Percentiles rank a stretch among this genome's conserved stretches.
Evolutionary conservation across 1,140 invertebrate genomes (phyloP).

Genomic region (Habropoda laboriosa): DNA sequence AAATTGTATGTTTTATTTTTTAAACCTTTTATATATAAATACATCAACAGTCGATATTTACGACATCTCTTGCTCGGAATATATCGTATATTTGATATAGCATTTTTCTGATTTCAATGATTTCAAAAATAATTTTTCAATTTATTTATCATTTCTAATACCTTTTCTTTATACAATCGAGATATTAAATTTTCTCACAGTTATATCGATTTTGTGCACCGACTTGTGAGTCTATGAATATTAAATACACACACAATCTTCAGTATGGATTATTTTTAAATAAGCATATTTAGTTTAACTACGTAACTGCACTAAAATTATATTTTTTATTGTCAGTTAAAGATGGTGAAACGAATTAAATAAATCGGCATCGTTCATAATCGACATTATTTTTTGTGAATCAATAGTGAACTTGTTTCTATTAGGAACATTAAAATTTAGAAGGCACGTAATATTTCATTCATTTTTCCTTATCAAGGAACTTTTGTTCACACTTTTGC

Average conservation of each 20-base stretch:
- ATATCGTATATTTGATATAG: neutral
- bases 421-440: conserved; percentile 63
- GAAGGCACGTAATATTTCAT: conserved; percentile 69
- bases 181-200: neutral
- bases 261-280: neutral
- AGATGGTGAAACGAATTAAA: neutral
- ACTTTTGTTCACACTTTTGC: conserved; percentile 28
- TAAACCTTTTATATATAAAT: conserved; percentile 22
- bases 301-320: neutral
- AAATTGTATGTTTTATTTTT: conserved; percentile 32
- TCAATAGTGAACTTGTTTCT: conserved; percentile 19
- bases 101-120: neutral
- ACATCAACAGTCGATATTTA: conserved; percentile 7
- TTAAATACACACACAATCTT: neutral
- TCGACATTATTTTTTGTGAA: neutral
- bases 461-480: conserved; percentile 53
- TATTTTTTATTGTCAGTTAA: conserved; percentile 17
- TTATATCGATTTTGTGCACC: neutral
- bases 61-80: neutral
- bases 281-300: neutral
- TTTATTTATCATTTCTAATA: neutral
- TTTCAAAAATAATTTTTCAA: conserved; percentile 28
- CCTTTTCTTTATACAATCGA: neutral
- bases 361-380: neutral
- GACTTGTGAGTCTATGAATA: neutral